Evolutionary conservation across 2,888 invertebrate genomes (phyloP).

Genomic region (Zaprionus bogoriensis): DNA sequence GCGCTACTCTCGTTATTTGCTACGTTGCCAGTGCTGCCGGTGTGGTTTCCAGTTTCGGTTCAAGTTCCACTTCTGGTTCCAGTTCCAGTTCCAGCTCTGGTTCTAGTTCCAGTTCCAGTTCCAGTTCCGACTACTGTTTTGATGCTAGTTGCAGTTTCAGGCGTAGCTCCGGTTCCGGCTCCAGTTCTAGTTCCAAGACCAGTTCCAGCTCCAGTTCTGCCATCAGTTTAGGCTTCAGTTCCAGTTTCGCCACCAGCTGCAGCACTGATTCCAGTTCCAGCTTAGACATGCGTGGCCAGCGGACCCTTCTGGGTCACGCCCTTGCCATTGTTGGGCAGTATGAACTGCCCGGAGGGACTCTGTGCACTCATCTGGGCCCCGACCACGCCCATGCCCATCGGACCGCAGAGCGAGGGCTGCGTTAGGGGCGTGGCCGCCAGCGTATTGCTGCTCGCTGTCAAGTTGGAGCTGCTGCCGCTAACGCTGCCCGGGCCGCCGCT

Average conservation of each 20-base stretch:
- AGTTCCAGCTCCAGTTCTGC: background rate
- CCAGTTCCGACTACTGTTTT: background rate
- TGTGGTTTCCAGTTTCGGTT: background rate
- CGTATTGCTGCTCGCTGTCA: conserved; percentile 81
- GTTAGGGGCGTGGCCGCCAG: conserved; percentile 79
- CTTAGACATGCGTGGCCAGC: conserved; percentile 86
- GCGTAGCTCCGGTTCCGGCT: background rate
- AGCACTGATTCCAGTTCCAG: background rate
- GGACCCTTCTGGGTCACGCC: conserved; percentile 82
- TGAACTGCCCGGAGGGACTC: conserved; percentile 83
- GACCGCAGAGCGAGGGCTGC: conserved; percentile 84
- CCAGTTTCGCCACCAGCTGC: background rate
- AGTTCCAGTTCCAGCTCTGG: background rate
- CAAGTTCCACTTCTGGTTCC: background rate
- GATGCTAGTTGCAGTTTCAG: background rate
- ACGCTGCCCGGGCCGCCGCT: conserved; percentile 83
- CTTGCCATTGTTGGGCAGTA: conserved; percentile 83
- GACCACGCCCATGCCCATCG: conserved; percentile 65
- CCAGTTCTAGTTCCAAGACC: background rate
- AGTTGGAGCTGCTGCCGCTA: conserved; percentile 85
- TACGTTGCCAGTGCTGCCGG: conserved; percentile 12
- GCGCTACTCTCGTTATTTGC: conserved; percentile 22
- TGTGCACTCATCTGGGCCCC: conserved; percentile 87
- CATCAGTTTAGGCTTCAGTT: background rate
- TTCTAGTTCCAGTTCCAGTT: background rate